Percentiles rank a stretch among this genome's conserved stretches.
phyloP scores from a whole-genome alignment of 2,888 invertebrate genomes.

The Cistogaster globosa region DNA sequence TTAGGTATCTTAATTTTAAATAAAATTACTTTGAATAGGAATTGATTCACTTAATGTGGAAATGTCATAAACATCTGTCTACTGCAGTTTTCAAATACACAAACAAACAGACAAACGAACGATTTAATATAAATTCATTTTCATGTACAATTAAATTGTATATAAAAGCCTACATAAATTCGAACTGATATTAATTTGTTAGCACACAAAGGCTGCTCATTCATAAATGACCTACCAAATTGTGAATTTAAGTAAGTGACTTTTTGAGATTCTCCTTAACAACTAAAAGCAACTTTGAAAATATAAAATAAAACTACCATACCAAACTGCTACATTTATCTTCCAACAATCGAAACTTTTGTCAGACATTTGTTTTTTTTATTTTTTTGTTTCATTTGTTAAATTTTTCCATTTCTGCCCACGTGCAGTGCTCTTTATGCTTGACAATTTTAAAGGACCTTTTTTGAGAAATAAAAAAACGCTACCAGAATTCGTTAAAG shows the following conservation, averaged over 20 bases:
- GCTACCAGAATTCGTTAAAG: not conserved
- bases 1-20: too few relatives aligned
- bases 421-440: constrained; percentile 39
- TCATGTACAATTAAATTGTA: too few relatives aligned
- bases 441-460: not conserved
- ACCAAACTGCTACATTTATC: constrained; percentile 8
- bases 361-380: constrained; percentile 34
- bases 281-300: constrained; percentile 22
- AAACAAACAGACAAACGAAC: too few relatives aligned
- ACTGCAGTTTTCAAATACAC: too few relatives aligned
- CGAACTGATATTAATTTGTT: not conserved
- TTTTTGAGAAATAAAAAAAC: too few relatives aligned
- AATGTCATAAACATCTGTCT: too few relatives aligned
- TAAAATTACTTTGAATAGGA: too few relatives aligned
- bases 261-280: constrained; percentile 20
- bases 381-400: not conserved
- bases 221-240: constrained; percentile 50
- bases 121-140: too few relatives aligned
- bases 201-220: constrained; percentile 40
- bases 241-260: constrained; percentile 36
- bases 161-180: constrained; percentile 60
- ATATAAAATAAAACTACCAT: not conserved
- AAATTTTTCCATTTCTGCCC: constrained; percentile 17
- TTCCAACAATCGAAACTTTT: constrained; percentile 38
- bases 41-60: too few relatives aligned